Percentiles rank a stretch among this genome's conserved stretches.
These are phyloP conservation scores for Andrena chrysosceles DNA, from an alignment of 2,888 invertebrate species.

Conservation along the genomic window DNA sequence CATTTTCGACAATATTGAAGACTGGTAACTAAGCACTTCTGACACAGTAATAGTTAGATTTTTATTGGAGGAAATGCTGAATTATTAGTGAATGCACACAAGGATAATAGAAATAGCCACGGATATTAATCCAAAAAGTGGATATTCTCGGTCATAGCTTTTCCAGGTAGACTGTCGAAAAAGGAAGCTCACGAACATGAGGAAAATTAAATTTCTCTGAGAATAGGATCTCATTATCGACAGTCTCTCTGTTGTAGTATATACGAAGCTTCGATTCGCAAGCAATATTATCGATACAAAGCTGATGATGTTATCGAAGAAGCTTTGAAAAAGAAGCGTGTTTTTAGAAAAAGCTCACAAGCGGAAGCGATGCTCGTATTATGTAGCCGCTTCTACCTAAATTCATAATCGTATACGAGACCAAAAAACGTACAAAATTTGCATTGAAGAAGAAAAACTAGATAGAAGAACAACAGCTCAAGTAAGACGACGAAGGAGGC, in stretches of 20 bases:
- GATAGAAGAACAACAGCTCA: slow-evolving; percentile 11
- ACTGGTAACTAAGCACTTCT: slow-evolving; percentile 39
- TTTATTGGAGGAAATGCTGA: not conserved
- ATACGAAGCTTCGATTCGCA: slow-evolving; percentile 14
- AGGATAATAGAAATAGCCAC: slow-evolving; percentile 45
- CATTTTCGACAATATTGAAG: not conserved
- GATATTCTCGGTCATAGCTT: not conserved
- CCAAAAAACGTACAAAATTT: slow-evolving; percentile 6
- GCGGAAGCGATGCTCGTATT: slow-evolving; percentile 64
- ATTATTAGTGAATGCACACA: slow-evolving; percentile 54
- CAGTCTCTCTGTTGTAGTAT: not conserved
- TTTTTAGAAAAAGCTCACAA: slow-evolving; percentile 30
- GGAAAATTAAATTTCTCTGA: not conserved
- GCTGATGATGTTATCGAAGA: slow-evolving; percentile 16
- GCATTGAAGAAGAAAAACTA: slow-evolving; percentile 5
- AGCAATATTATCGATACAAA: slow-evolving; percentile 33
- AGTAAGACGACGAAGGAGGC: slow-evolving; percentile 50
- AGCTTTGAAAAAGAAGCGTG: slow-evolving; percentile 41
- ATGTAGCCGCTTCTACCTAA: slow-evolving; percentile 38
- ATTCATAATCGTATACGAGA: slow-evolving; percentile 2
- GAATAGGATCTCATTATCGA: not conserved
- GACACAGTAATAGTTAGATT: slow-evolving; percentile 25
- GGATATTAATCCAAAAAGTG: slow-evolving; percentile 36
- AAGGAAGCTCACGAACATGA: not conserved
- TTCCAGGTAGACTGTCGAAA: not conserved